Percentiles rank a stretch among this genome's conserved stretches.
Evolutionary conservation across 1,140 invertebrate genomes (phyloP).

Genomic region (Charaxes varanes): DNA sequence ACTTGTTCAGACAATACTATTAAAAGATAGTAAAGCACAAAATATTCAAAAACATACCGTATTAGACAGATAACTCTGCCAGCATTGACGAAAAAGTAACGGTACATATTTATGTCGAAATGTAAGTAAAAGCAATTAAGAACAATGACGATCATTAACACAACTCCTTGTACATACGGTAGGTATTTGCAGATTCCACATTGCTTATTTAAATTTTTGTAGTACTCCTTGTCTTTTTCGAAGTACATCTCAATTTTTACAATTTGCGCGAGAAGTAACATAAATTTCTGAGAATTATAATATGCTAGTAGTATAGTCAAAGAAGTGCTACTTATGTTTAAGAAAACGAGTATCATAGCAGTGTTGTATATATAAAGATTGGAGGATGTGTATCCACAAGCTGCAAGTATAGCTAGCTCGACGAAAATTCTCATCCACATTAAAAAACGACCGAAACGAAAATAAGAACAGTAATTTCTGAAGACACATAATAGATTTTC

Average conservation of each 20-base stretch:
- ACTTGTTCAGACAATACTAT: too few relatives aligned
- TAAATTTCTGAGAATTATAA: conserved; percentile 15
- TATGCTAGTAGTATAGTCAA: conserved; percentile 6
- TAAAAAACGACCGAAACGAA: not conserved
- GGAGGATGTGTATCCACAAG: too few relatives aligned
- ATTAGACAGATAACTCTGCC: too few relatives aligned
- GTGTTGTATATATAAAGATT: not conserved
- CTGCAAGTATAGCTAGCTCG: not conserved
- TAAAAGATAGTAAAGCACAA: too few relatives aligned
- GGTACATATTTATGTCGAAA: too few relatives aligned
- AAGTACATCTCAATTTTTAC: conserved; percentile 8
- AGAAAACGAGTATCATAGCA: not conserved
- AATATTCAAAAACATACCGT: too few relatives aligned
- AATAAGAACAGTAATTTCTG: conserved; percentile 6
- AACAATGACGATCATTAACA: too few relatives aligned
- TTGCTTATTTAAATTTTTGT: conserved; percentile 4
- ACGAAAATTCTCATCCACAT: conserved; percentile 4
- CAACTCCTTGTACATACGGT: too few relatives aligned
- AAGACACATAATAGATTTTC: conserved; percentile 5
- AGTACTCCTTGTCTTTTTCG: conserved; percentile 5
- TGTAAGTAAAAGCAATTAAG: too few relatives aligned
- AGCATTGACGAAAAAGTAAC: too few relatives aligned
- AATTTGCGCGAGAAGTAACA: conserved; percentile 1
- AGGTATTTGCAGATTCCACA: too few relatives aligned
- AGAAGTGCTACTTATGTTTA: not conserved